Evolutionary conservation across 2,113 vertebrate genomes (phyloP).

Genomic region (Thalassarche chlororhynchos): DNA sequence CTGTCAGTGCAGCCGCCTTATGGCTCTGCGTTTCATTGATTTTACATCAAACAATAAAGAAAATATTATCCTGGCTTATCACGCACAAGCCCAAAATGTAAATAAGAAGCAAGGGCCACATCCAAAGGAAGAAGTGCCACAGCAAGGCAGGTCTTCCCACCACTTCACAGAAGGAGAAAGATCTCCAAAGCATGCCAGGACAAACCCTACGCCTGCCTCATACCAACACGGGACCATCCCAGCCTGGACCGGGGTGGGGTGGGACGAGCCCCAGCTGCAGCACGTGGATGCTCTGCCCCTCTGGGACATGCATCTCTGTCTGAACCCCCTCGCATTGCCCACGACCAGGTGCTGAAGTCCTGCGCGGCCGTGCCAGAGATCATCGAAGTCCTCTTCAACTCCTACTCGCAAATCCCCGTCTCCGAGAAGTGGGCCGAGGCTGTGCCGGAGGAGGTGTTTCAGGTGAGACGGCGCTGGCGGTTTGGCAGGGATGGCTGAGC

Average conservation of each 20-base stretch:
- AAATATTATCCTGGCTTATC: background rate
- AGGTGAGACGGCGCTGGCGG: background rate
- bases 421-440: slow-evolving; percentile 63
- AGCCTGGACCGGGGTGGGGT: fast-evolving
- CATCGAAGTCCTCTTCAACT: slow-evolving; percentile 76
- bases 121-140: background rate
- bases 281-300: background rate
- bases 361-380: slow-evolving; percentile 49
- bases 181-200: fast-evolving
- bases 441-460: slow-evolving; percentile 64
- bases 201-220: fast-evolving
- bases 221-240: fast-evolving
- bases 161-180: background rate
- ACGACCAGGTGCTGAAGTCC: slow-evolving; percentile 66
- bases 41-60: background rate
- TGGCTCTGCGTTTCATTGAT: background rate
- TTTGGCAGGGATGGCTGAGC: background rate
- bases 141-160: background rate
- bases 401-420: slow-evolving; percentile 67
- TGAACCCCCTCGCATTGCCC: background rate
- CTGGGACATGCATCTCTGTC: background rate
- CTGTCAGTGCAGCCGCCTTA: fast-evolving
- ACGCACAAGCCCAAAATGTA: background rate
- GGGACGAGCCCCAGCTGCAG: background rate
- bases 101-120: background rate